Conservation (phyloP, 1,140 invertebrate species). For the Leptinotarsa undecemlineata region DNA sequence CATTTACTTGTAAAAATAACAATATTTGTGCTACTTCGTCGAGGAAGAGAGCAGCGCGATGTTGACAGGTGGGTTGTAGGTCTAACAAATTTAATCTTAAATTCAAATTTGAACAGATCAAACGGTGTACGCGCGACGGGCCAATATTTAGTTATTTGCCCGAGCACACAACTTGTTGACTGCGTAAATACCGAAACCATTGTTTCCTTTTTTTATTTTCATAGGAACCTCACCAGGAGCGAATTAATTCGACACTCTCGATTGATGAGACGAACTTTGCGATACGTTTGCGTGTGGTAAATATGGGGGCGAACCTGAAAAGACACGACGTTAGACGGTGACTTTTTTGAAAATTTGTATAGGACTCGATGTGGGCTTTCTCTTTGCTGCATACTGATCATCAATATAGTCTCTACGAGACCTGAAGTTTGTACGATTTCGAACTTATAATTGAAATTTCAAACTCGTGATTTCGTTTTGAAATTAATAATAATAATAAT, state of each 20-base stretch:
- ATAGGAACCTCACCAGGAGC: conserved; percentile 1
- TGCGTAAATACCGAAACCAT: conserved; percentile 51
- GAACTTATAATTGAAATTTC: too few relatives aligned
- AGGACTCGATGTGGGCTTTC: too few relatives aligned
- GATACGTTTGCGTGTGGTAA: background rate
- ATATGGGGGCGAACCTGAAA: background rate
- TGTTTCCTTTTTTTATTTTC: conserved; percentile 22
- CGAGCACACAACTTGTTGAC: conserved; percentile 54
- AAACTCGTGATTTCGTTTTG: too few relatives aligned
- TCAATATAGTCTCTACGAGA: too few relatives aligned
- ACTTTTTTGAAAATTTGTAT: too few relatives aligned
- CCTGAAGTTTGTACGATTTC: too few relatives aligned
- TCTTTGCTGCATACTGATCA: too few relatives aligned
- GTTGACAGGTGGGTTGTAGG: conserved; percentile 53
- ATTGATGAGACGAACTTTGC: background rate
- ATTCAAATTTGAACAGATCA: conserved; percentile 56
- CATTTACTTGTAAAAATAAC: conserved; percentile 50
- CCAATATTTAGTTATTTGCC: conserved; percentile 56
- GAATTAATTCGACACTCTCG: conserved; percentile 3
- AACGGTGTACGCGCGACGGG: conserved; percentile 46
- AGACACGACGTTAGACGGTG: background rate
- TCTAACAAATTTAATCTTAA: conserved; percentile 56
- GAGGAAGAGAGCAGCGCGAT: conserved; percentile 26
- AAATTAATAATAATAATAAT: too few relatives aligned
- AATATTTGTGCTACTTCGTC: conserved; percentile 48